Evolutionary conservation across 2,888 invertebrate genomes (phyloP).

Genomic region (Brachynemurus nebulosus): DNA sequence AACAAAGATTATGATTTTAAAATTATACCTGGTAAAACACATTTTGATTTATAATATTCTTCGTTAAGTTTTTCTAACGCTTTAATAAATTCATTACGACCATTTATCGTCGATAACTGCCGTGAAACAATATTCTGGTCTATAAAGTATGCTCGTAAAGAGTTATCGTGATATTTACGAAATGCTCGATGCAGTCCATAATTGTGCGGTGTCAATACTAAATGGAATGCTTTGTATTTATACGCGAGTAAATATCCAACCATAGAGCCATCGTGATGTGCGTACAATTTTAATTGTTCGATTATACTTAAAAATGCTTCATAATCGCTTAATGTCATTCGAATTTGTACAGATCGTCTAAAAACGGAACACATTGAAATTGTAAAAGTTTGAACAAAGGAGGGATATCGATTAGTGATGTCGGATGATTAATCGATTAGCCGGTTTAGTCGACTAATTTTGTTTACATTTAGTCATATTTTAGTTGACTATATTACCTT

Average conservation of each 20-base stretch:
- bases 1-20: background rate
- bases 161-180: background rate
- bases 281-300: background rate
- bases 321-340: background rate
- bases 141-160: background rate
- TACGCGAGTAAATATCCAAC: background rate
- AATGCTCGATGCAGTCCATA: background rate
- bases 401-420: too few relatives aligned
- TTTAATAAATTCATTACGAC: background rate
- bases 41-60: background rate
- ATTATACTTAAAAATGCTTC: background rate
- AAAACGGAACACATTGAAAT: too few relatives aligned
- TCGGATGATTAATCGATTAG: too few relatives aligned
- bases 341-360: too few relatives aligned
- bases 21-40: background rate
- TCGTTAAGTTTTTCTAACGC: background rate
- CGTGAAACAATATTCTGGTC: background rate
- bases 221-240: background rate
- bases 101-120: background rate
- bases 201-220: background rate
- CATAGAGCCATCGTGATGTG: background rate
- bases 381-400: too few relatives aligned
- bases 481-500: too few relatives aligned
- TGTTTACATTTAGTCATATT: too few relatives aligned
- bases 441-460: too few relatives aligned